Conservation (phyloP, 2,888 invertebrate species). For the Cheilosia grossa region DNA sequence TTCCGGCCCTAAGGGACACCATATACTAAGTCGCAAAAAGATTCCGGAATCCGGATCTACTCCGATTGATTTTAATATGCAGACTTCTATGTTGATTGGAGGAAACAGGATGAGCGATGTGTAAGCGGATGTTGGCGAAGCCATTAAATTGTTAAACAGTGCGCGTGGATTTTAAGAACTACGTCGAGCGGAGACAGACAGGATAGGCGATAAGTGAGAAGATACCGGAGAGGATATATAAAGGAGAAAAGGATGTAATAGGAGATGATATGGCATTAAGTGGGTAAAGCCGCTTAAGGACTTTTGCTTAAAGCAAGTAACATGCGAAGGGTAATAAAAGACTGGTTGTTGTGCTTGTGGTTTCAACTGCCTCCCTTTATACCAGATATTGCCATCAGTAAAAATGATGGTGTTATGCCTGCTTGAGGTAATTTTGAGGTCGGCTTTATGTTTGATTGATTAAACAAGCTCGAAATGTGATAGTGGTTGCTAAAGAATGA, state of each 20-base stretch:
- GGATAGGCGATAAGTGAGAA: slow-evolving; percentile 66
- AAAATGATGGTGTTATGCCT: slow-evolving; percentile 1
- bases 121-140: slow-evolving; percentile 67
- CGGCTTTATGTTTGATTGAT: slow-evolving; percentile 63
- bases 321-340: slow-evolving; percentile 68
- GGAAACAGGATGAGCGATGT: slow-evolving; percentile 69
- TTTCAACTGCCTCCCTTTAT: slow-evolving; percentile 45
- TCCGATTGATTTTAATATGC: slow-evolving; percentile 68
- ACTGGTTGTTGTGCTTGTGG: slow-evolving; percentile 65
- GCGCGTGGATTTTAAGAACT: slow-evolving; percentile 63
- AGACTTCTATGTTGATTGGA: slow-evolving; percentile 62
- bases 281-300: slow-evolving; percentile 72
- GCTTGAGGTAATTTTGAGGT: slow-evolving; percentile 28
- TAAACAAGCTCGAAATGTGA: slow-evolving; percentile 62
- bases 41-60: slow-evolving; percentile 51
- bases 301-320: slow-evolving; percentile 62
- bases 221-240: slow-evolving; percentile 67
- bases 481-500: slow-evolving; percentile 33
- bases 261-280: slow-evolving; percentile 73
- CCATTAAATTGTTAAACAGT: slow-evolving; percentile 67
- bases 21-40: slow-evolving; percentile 29
- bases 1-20: slow-evolving; percentile 23
- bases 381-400: slow-evolving; percentile 24
- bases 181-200: slow-evolving; percentile 37
- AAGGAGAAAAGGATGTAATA: slow-evolving; percentile 70